phyloP scores from a whole-genome alignment of 2,888 invertebrate species.

The Macaria liturata region DNA sequence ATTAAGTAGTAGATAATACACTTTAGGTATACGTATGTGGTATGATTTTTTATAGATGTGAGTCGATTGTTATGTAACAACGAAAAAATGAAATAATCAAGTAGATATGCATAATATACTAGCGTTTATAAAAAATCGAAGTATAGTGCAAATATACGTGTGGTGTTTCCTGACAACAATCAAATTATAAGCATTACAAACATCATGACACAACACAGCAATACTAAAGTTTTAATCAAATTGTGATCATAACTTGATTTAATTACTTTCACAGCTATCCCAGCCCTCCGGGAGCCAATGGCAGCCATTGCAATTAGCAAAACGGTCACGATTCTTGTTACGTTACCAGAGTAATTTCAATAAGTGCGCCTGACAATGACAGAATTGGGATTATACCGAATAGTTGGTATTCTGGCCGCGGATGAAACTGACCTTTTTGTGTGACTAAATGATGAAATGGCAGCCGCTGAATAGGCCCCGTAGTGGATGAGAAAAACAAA shows the following conservation, averaged over 20 bases:
- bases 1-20: no score
- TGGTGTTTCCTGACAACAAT: no score
- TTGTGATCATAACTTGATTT: constrained; percentile 19
- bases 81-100: no score
- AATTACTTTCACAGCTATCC: constrained; percentile 18
- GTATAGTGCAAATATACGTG: no score
- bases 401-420: constrained; percentile 18
- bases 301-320: constrained; percentile 22
- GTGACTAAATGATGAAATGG: constrained; percentile 11
- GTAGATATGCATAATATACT: no score
- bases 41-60: no score
- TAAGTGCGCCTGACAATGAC: constrained; percentile 28
- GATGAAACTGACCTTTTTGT: constrained; percentile 14
- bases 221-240: constrained; percentile 8
- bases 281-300: constrained; percentile 10
- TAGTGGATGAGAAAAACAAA: constrained; percentile 1
- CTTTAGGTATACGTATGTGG: no score
- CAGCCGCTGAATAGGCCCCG: background rate
- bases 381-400: constrained; percentile 18
- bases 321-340: constrained; percentile 26
- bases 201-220: background rate
- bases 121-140: no score
- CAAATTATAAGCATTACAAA: no score
- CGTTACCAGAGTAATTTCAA: constrained; percentile 30
- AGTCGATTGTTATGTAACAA: no score